Base-by-base conservation (phyloP, 2,888 invertebrate genomes). In the Nomada hirtipes region DNA sequence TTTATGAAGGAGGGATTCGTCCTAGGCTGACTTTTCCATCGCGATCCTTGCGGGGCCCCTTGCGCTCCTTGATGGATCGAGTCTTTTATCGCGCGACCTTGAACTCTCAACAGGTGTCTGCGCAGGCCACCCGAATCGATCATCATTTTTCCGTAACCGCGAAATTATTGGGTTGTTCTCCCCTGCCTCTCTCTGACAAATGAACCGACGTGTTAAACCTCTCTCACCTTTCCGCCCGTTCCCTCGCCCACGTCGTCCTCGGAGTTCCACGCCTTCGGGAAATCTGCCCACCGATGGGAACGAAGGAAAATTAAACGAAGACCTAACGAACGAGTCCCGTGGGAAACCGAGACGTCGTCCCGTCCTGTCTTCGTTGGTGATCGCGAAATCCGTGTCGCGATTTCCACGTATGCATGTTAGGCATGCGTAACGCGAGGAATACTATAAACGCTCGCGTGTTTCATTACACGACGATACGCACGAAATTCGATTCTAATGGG, bases 401-500 rank as follows among this genome's bases (percentile, higher is more conserved):
- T 84, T 84, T 84, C 87, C 87, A 86, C 86, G 87, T 86, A 86
- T 77, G 87, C 76, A 57, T 72, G 83, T 83, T 70, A 78, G 87
- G 87, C 87, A 87, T 87, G 87, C 84, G 87, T 87, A 87, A 87
- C 81, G 82, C 82, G 87, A 87, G 86, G 84, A 85, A 84, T 59
- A 78, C 79, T 84, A 74, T 84, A 84, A 86, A 82, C 84, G 86
- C 69, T 77, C 83, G 82, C 86, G 87, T 84, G 84, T 87, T 87
- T 85, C 87, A 85, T 87, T 87, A 87, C 87, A 85, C 81, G 84
- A 84, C 88, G 87, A 84, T 80, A 83, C 87, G 80, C 86, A 80
- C 83, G 88, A 88, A 88, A 88, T 88, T 86, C 85, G 88, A 88
- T 86, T 88, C 88, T 85, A 82, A 83, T 85, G 80, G 85, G 88